Evolutionary conservation across 2,113 vertebrate genomes (phyloP), one percentile per base, ranked within the genome.

Genomic region (Thalassarche chlororhynchos): DNA sequence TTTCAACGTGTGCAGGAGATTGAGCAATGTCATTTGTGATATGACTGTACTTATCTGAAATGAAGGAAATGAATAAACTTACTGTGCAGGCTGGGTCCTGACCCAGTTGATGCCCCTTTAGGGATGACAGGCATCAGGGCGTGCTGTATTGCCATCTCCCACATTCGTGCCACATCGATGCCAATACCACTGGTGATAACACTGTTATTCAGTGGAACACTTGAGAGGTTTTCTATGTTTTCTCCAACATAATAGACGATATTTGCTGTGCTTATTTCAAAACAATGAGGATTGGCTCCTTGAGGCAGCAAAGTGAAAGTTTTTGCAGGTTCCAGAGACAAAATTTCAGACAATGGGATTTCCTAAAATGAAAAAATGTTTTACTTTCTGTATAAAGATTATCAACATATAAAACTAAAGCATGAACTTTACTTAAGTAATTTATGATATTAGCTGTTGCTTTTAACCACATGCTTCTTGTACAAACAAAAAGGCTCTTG

Each of bases 121-220:
- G 99, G 98, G 62, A 99, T 99, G 58, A 99, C 99, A 0, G 99
- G 99, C 99, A 99, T 99, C 87, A 99, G 98, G 14, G 99, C 99
- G 0, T 99, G 99, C 91, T 99, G 99, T 89, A 99, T 99, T 24
- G 99, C 99, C 98, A 99, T 98, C 98, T 99, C 99, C 99, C 99
- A 99, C 99, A 99, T 98, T 29, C 99, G 98, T n/a, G 99, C 99
- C 92, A 99, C 99, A 17, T 99, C 99, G 5, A 97, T 96, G 21
- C 99, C 99, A 13, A 98, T 68, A 1, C 99, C 99, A 8, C 99
- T 99, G 47, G 99, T 98, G 96, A 99, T 94, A 89, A 99, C 91
- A 5, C 96, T 96, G 92, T 90, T 98, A 60, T 97, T 98, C 66
- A 98, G 92, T 14, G 97, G 96, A 74, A 97, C 90, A 17, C 96